A percentile compares a stretch with the other conserved stretches of the same genome.
These are phyloP conservation scores for Sarotherodon lohbergeri DNA, from an alignment of 2,113 vertebrate genomes.

Conservation along the genomic window DNA sequence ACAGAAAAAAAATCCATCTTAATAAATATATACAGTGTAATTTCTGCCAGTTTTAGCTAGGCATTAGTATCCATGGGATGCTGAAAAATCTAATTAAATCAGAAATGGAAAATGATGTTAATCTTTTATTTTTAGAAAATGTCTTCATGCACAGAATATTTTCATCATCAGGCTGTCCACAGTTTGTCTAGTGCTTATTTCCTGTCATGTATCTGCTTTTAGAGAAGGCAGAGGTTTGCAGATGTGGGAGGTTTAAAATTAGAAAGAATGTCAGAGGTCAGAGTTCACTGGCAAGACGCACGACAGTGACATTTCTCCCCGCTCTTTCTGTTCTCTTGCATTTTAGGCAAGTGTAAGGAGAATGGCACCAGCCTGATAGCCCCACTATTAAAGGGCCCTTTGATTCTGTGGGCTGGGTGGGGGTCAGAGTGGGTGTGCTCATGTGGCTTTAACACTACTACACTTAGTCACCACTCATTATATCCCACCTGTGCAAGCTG, in stretches of 20 bases:
- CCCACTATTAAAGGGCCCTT: conserved; percentile 55
- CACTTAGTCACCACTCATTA: conserved; percentile 26
- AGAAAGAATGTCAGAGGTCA: neutral
- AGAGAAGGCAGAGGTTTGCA: neutral
- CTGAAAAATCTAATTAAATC: neutral
- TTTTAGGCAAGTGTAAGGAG: conserved; percentile 1
- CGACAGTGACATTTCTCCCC: neutral
- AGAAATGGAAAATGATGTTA: neutral
- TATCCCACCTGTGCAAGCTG: conserved; percentile 35
- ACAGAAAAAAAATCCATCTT: neutral
- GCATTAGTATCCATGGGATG: neutral
- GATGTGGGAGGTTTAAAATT: neutral
- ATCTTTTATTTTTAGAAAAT: neutral
- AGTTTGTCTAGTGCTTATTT: conserved; percentile 29
- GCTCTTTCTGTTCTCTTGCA: neutral
- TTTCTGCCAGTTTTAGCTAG: neutral
- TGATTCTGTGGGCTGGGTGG: conserved; percentile 34
- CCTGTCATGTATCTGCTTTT: conserved; percentile 22
- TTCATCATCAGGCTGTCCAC: neutral
- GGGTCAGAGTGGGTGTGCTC: neutral
- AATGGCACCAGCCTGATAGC: neutral
- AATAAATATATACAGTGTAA: neutral
- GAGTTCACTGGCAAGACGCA: neutral
- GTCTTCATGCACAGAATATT: neutral
- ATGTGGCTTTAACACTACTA: conserved; percentile 38